phyloP scores from a whole-genome alignment of 2,888 invertebrate species.

The Globia sparganii region DNA sequence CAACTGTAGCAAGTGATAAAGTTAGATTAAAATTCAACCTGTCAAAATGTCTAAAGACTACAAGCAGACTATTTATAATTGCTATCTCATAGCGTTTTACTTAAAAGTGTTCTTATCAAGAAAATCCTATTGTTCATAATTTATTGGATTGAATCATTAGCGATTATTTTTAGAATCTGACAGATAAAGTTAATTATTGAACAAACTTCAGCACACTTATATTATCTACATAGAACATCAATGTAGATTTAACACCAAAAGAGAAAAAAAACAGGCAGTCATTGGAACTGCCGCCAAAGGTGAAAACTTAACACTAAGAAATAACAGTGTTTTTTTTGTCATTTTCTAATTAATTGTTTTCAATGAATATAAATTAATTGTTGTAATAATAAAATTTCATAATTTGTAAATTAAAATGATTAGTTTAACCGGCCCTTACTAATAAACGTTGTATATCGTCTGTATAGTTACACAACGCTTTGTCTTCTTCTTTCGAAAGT shows the following conservation, averaged over 20 bases:
- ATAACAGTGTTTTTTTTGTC: background rate
- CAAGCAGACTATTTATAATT: slow-evolving; percentile 36
- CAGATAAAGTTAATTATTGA: slow-evolving; percentile 14
- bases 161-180: background rate
- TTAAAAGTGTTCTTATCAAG: slow-evolving; percentile 26
- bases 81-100: slow-evolving; percentile 20
- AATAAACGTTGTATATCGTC: too few relatives aligned
- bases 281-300: background rate
- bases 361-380: background rate
- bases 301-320: background rate
- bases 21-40: slow-evolving; percentile 15
- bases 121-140: slow-evolving; percentile 33
- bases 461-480: too few relatives aligned
- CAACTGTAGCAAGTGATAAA: slow-evolving; percentile 13
- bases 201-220: background rate
- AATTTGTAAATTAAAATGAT: background rate
- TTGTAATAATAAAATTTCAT: background rate
- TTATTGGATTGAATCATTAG: slow-evolving; percentile 20
- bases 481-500: too few relatives aligned
- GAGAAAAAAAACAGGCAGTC: background rate
- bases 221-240: background rate
- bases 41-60: slow-evolving; percentile 37
- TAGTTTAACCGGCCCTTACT: too few relatives aligned
- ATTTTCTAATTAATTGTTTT: background rate
- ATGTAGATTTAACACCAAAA: background rate